These are phyloP conservation scores for Parotia lawesii DNA, from an alignment of 2,113 vertebrate species.

Conservation along the genomic window DNA sequence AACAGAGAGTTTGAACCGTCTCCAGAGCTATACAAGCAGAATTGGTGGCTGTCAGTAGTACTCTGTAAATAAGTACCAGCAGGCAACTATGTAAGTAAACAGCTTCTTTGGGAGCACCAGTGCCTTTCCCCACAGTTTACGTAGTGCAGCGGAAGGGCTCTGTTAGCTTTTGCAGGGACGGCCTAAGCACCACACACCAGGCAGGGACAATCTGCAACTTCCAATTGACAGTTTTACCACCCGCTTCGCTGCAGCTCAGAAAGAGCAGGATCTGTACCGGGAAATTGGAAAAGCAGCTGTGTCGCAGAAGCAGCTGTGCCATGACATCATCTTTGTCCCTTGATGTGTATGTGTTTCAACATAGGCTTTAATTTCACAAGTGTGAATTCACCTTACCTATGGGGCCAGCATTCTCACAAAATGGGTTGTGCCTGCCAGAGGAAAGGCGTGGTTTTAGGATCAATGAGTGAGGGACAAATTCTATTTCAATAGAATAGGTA, in stretches of 20 bases:
- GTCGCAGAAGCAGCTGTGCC: not conserved
- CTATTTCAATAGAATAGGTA: not conserved
- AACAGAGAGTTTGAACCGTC: constrained; percentile 16
- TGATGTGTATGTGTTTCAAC: not conserved
- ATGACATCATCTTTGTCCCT: constrained; percentile 21
- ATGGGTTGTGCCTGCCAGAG: not conserved
- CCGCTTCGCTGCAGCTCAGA: not conserved
- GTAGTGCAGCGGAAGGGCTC: not conserved
- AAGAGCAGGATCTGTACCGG: not conserved
- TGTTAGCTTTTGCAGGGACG: not conserved
- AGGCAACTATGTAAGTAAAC: constrained; percentile 55
- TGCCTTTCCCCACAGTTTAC: not conserved
- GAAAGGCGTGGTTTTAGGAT: not conserved
- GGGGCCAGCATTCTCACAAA: not conserved
- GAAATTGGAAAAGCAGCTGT: not conserved
- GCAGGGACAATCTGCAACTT: not conserved
- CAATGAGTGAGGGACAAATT: not conserved
- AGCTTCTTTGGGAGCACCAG: constrained; percentile 21
- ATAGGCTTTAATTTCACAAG: not conserved
- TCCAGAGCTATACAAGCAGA: constrained; percentile 40
- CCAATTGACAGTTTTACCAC: not conserved
- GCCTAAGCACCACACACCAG: not conserved
- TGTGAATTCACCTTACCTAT: not conserved
- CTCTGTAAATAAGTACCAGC: constrained; percentile 57
- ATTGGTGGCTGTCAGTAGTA: constrained; percentile 37